Percentiles rank a stretch among this genome's conserved stretches.
These are phyloP conservation scores for Sus cebifrons DNA, from an alignment of 2,797 vertebrate species.

Conservation along the genomic window DNA sequence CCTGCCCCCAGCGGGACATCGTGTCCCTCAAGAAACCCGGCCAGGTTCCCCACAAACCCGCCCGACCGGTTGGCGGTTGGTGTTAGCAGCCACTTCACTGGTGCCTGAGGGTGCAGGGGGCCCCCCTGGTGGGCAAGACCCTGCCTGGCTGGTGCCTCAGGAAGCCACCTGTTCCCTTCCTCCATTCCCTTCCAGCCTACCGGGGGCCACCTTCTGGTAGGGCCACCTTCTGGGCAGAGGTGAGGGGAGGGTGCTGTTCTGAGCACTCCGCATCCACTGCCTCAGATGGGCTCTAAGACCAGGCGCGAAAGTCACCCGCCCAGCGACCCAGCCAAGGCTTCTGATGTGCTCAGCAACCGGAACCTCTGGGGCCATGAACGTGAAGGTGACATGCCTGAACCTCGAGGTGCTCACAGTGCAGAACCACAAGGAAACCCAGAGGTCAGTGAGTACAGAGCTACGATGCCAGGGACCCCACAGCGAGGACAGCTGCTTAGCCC, in stretches of 20 bases:
- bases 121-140: not conserved
- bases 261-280: not conserved
- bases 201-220: too few species aligned
- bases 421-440: not conserved
- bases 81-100: not conserved
- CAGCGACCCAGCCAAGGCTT: not conserved
- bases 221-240: not conserved
- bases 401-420: not conserved
- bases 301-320: not conserved
- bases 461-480: not conserved
- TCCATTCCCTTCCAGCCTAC: not conserved
- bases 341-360: not conserved
- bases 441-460: not conserved
- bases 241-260: not conserved
- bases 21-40: not conserved
- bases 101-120: not conserved
- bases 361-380: not conserved
- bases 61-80: constrained; percentile 71
- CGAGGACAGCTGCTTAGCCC: not conserved
- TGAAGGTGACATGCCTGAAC: not conserved
- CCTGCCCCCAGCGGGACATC: constrained; percentile 16
- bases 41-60: constrained; percentile 63
- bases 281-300: not conserved
- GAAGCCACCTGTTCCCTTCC: too few species aligned
- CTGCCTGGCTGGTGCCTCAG: not conserved